Evolutionary conservation across 2,888 invertebrate species (phyloP), one percentile per base, ranked within the genome.

Genomic region (Lottia gigantea): DNA sequence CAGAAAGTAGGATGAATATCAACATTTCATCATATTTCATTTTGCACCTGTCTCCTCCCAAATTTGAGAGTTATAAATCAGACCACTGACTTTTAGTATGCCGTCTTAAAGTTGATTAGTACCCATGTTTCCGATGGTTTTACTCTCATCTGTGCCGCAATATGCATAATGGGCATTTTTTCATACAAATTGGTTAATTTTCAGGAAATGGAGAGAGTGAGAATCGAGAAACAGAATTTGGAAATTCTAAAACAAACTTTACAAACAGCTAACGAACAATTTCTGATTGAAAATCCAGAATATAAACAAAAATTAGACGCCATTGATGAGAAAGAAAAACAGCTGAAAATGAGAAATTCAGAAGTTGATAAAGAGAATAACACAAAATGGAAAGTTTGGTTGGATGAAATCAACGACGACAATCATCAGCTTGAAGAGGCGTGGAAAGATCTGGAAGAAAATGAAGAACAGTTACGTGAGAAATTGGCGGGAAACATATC

Each of bases 401-500:
- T 82, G n/a, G 80, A 82, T 63, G 73, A 71, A 40, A 73, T 78
- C 40, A 74, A 74, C 61, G 73, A 66, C 63, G 78, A 77, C 66
- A 81, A 80, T 65, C 66, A 73, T 26, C 73, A 74, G 31, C 76
- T 82, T 14, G 83, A 83, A 61, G 81, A 78, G 49, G 81, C 81
- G 0, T 80, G 80, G 79, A 74, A 74, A 55, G 70, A 71, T 26
- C 65, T 74, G n/a, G 68, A 71, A 23, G 67, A 69, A 61, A 66
- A 71, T 45, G 65, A 74, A 62, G 61, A 61, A 11, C 16, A 64
- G 23, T 45, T 66, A 62, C 23, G 40, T 6, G n/a, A 31, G 12
- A 68, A 64, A 26, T 23, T 66, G 15, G 19, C 61, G n/a, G 25
- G 49, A 15, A 45, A 31, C n/a, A 49, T 49, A 16, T n/a, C 49